Conservation (phyloP, 1,140 invertebrate genomes). For the Pomacea maculata region DNA sequence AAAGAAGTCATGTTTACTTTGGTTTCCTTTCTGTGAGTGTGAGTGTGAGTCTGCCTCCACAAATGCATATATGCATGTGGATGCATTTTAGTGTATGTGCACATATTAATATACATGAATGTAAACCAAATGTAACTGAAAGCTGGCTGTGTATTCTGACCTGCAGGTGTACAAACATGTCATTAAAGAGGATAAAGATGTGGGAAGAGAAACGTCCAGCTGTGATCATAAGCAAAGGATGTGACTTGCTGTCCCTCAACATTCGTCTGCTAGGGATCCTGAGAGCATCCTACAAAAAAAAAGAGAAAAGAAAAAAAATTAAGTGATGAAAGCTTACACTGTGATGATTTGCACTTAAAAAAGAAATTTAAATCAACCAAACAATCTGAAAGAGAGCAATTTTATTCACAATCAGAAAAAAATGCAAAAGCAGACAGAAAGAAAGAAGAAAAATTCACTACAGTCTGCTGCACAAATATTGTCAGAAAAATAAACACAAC, state of each 20-base stretch:
- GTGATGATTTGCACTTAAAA: neutral
- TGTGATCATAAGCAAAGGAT: slow-evolving; percentile 74
- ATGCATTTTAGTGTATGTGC: no score
- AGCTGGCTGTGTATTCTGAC: slow-evolving; percentile 31
- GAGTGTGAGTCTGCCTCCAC: no score
- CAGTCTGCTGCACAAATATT: neutral
- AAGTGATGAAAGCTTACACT: neutral
- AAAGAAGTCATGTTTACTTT: no score
- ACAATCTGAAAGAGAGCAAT: neutral
- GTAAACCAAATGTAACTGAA: no score
- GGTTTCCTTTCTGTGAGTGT: no score
- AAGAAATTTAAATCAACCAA: neutral
- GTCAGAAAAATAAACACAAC: neutral
- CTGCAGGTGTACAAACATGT: slow-evolving; percentile 63
- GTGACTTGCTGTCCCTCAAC: slow-evolving; percentile 78
- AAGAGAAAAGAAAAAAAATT: neutral
- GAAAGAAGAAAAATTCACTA: no score
- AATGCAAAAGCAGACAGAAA: neutral
- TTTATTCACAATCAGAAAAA: neutral
- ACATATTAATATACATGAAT: no score
- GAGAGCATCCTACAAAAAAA: slow-evolving; percentile 69
- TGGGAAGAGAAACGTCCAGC: slow-evolving; percentile 76
- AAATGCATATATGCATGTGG: no score
- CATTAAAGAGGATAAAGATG: slow-evolving; percentile 73
- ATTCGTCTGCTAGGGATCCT: slow-evolving; percentile 76